Base-by-base conservation (phyloP, 2,113 vertebrate species). In the Prionailurus viverrinus region DNA sequence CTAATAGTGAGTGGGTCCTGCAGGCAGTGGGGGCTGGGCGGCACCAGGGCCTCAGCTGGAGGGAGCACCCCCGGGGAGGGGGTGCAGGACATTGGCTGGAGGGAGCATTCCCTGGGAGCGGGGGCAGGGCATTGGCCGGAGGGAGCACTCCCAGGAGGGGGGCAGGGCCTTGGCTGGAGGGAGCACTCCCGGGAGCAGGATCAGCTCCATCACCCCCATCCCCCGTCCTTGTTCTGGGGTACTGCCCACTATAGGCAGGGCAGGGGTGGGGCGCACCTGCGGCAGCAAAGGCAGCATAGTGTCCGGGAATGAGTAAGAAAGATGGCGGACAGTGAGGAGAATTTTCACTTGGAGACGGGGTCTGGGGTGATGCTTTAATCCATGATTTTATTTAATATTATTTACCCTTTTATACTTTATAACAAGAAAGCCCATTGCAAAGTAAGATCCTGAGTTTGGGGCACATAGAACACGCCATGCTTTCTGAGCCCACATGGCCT, bases 231-330 rank as follows among this genome's bases (percentile, higher is more conserved):
- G 36, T 12, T 73, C 69, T 8, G 4, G 36, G 69, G 21, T 0
- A 4, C 36, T 11, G 10, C 31, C n/a, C 76, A 10, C 21, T 13
- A 19, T 25, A 25, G 16, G 29, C 21, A 23, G 18, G 71, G 33
- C 39, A 69, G 25, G 69, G 19, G 68, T 36, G 68, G 69, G 69
- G 69, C 7, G 25, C 4, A 36, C 27, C 16, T 19, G 6, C 11
- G 4, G 6, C 12, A 68, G 48, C 13, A n/a, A 21, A 81, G 29
- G 25, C 0, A 27, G 33, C 0, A 0, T 5, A 4, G 13, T 13
- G 8, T 51, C 39, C 5, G 18, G 58, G 53, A 61, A 61, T n/a
- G 41, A 89, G 27, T 71, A 23, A 2, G 18, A 15, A 83, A 14
- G 33, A 78, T 27, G 69, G 11, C 4, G 29, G 7, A 13, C 7